phyloP scores from a whole-genome alignment of 2,113 vertebrate species.

The Coreoperca whiteheadi region DNA sequence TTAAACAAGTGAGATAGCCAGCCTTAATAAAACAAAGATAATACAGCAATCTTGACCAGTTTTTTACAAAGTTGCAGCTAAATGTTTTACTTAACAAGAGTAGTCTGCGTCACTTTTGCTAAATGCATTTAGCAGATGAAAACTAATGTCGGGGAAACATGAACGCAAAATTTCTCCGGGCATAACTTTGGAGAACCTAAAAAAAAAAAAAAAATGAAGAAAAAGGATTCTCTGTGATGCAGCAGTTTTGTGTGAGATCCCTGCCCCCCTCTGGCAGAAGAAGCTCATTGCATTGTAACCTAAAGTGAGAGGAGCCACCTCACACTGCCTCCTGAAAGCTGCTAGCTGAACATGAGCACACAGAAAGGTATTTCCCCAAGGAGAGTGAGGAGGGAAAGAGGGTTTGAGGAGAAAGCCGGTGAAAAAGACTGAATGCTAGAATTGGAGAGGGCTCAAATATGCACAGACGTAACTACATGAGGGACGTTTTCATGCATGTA shows the following conservation, averaged over 20 bases:
- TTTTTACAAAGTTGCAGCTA: background rate
- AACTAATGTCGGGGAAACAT: background rate
- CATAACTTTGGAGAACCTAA: constrained; percentile 30
- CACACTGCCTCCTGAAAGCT: constrained; percentile 45
- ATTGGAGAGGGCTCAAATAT: constrained; percentile 27
- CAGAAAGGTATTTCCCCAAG: constrained; percentile 65
- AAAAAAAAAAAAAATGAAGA: background rate
- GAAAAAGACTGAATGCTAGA: constrained; percentile 18
- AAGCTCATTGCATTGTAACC: constrained; percentile 29
- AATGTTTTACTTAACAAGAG: background rate
- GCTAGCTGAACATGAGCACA: constrained; percentile 40
- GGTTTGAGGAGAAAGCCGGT: background rate
- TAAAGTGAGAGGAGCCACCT: constrained; percentile 23
- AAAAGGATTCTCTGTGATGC: constrained; percentile 42
- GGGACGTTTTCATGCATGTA: background rate
- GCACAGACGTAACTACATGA: background rate
- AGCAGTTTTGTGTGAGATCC: constrained; percentile 46
- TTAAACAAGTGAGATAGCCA: background rate
- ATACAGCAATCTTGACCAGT: background rate
- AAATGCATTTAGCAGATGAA: constrained; percentile 22
- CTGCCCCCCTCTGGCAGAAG: constrained; percentile 65
- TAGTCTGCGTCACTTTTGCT: background rate
- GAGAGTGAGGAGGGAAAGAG: constrained; percentile 12
- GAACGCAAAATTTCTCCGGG: constrained; percentile 1
- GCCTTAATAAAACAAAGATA: background rate